A percentile compares a stretch with the other conserved stretches of the same genome.
Conservation (phyloP, 2,113 vertebrate species). For the Ramphastos sulfuratus region DNA sequence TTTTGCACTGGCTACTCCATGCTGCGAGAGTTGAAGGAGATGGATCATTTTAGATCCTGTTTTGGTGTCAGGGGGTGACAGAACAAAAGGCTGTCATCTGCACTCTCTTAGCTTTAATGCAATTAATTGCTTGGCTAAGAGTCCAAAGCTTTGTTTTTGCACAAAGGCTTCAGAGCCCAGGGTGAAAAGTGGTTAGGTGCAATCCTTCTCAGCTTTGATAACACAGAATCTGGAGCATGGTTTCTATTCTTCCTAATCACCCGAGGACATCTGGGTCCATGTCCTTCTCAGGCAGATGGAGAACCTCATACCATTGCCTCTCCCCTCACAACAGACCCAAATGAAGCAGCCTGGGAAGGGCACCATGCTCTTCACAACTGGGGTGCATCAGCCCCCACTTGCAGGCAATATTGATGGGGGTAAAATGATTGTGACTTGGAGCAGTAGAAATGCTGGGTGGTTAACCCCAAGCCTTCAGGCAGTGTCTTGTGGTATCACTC, state of each 20-base stretch:
- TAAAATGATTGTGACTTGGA: too few relatives aligned
- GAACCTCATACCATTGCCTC: background rate
- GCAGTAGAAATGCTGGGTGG: too few relatives aligned
- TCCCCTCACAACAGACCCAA: background rate
- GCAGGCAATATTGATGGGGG: too few relatives aligned
- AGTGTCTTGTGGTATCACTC: too few relatives aligned
- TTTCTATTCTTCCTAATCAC: background rate
- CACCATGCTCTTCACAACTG: background rate
- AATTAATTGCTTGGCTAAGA: background rate
- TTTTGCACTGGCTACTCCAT: background rate
- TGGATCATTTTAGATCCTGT: background rate
- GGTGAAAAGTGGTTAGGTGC: background rate
- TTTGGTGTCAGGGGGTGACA: too few relatives aligned
- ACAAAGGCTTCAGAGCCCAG: background rate
- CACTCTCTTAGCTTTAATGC: background rate
- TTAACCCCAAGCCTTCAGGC: too few relatives aligned
- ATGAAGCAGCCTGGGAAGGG: background rate
- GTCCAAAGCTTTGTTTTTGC: background rate
- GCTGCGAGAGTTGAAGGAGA: background rate
- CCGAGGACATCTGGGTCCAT: background rate
- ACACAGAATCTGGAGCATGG: background rate
- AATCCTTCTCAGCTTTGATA: background rate
- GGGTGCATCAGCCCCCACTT: too few relatives aligned
- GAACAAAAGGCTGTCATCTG: background rate
- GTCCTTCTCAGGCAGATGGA: background rate